Base-by-base conservation (phyloP, 2,888 invertebrate species). In the Tethea ocularis region DNA sequence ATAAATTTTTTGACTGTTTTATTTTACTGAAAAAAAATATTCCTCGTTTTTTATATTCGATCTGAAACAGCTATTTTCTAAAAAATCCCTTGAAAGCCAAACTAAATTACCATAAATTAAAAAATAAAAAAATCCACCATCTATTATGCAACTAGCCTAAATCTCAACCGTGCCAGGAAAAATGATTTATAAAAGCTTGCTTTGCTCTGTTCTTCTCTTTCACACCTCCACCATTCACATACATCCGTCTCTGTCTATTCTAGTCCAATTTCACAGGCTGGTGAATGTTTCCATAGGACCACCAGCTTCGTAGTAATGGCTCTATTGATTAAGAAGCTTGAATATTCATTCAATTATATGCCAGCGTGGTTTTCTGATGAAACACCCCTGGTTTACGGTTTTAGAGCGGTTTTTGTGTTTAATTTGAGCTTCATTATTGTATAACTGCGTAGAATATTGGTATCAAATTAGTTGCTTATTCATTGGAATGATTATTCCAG, bases 341-440 rank as follows among this genome's bases (percentile, higher is more conserved):
- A 91, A 91, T 92, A 91, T 91, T 91, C 91, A 92, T 91, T 88
- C 91, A 91, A 91, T 92, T 91, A 91, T 85, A 87, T 86, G 84
- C 81, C 78, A 75, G 72, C 79, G 82, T 74, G 84, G 86, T 82
- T 89, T 80, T 80, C 82, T 84, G 83, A 84, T 84, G 84, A 86
- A 86, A 85, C 75, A 69, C 77, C 72, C 78, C 77, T 77, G 77
- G 80, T 80, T 74, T 77, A 72, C 75, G 69, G 74, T 78, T 78
- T 77, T 75, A 75, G 77, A 74, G 68, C 70, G 63, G 69, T 64
- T 63, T 59, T 64, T 67, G 63, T 71, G 67, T 71, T 72, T 72
- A 61, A 62, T 22, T 53, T 53, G 33, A 20, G 33, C 7, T 54
- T 52, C 17, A n/a, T n/a, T n/a, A 52, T 3, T 17, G 20, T 46